A percentile compares a stretch with the other conserved stretches of the same genome.
Evolutionary conservation across 2,888 invertebrate species (phyloP).

Genomic region (Cheilosia vernalis): DNA sequence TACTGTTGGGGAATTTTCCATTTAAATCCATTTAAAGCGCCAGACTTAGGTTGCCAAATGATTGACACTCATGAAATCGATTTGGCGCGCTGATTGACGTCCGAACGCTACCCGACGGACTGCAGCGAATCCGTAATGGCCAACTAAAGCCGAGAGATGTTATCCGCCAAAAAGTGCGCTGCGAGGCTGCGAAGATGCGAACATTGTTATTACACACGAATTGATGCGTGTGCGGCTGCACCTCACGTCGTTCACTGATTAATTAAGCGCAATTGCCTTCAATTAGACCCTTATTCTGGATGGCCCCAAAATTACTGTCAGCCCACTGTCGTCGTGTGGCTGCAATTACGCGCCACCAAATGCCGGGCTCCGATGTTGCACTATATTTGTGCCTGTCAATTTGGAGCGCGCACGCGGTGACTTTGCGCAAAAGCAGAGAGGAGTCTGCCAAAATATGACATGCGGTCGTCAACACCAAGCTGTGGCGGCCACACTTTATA

Average conservation of each 20-base stretch:
- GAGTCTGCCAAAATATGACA: slow-evolving; percentile 66
- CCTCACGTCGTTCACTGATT: slow-evolving; percentile 74
- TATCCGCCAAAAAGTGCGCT: slow-evolving; percentile 18
- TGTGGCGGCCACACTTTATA: slow-evolving; percentile 59
- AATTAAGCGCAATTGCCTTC: slow-evolving; percentile 75
- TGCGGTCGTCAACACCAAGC: slow-evolving; percentile 68
- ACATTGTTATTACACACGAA: slow-evolving; percentile 69
- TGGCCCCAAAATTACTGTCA: slow-evolving; percentile 64
- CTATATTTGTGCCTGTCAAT: neutral
- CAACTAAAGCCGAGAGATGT: slow-evolving; percentile 7
- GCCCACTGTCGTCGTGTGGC: slow-evolving; percentile 73
- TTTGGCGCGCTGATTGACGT: slow-evolving; percentile 51
- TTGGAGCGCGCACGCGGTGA: slow-evolving; percentile 20
- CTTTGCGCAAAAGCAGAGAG: neutral
- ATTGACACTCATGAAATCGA: slow-evolving; percentile 70
- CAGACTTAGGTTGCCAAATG: slow-evolving; percentile 32
- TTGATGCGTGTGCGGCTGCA: slow-evolving; percentile 68
- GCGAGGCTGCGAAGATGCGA: slow-evolving; percentile 40
- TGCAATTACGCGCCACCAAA: slow-evolving; percentile 50
- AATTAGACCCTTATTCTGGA: slow-evolving; percentile 74
- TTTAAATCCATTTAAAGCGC: slow-evolving; percentile 39
- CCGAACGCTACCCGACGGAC: slow-evolving; percentile 58
- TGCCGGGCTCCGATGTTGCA: neutral
- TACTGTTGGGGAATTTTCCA: slow-evolving; percentile 72
- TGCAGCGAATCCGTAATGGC: slow-evolving; percentile 47